Evolutionary conservation across 2,797 vertebrate genomes (phyloP).

Genomic region (Typhlichthys subterraneus): DNA sequence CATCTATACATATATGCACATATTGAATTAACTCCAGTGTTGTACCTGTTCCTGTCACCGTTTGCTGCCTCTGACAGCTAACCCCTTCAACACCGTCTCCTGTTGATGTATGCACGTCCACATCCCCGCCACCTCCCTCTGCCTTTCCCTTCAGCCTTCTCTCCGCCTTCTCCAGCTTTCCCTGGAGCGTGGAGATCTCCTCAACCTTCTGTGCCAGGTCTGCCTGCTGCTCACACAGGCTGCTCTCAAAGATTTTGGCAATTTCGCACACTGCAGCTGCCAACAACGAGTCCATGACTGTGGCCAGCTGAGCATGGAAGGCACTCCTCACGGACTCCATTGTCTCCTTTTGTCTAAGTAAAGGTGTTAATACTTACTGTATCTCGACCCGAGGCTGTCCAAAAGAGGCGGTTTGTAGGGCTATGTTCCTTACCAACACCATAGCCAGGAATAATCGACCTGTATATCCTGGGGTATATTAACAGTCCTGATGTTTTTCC

Average conservation of each 20-base stretch:
- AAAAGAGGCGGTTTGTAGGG: neutral
- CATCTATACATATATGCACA: too few relatives aligned
- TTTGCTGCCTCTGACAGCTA: constrained; percentile 35
- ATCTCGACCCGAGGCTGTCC: constrained; percentile 14
- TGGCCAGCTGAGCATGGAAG: constrained; percentile 74
- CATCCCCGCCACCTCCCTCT: constrained; percentile 31
- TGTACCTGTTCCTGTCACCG: constrained; percentile 51
- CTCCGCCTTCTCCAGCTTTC: constrained; percentile 67
- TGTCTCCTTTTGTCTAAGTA: constrained; percentile 14
- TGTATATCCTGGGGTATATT: constrained; percentile 30
- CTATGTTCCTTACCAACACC: constrained; percentile 7
- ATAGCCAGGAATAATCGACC: constrained; percentile 13
- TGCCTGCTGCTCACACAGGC: constrained; percentile 74
- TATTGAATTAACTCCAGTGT: neutral
- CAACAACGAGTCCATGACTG: constrained; percentile 76
- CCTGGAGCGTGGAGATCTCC: constrained; percentile 67
- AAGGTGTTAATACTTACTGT: neutral
- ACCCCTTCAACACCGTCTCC: constrained; percentile 37
- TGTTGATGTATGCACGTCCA: constrained; percentile 40
- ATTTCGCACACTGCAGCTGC: constrained; percentile 76
- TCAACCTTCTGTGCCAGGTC: constrained; percentile 64
- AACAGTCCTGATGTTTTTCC: constrained; percentile 39
- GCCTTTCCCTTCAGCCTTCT: constrained; percentile 56
- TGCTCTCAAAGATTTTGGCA: constrained; percentile 75
- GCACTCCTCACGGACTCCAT: constrained; percentile 67